These are phyloP conservation scores for Enteromius afrohamiltoni DNA, from an alignment of 2,797 vertebrate species.

Conservation along the genomic window DNA sequence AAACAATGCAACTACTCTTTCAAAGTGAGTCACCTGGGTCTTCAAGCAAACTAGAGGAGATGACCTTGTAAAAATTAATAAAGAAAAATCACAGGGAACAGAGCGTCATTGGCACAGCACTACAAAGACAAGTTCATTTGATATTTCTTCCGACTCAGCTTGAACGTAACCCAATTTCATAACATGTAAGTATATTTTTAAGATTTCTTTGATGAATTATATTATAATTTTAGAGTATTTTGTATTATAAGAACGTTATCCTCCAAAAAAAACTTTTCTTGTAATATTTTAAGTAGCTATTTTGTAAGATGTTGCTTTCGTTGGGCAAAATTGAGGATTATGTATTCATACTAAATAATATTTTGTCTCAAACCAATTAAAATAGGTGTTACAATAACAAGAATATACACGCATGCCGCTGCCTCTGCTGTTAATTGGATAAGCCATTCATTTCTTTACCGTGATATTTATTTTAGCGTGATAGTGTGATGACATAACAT, in stretches of 20 bases:
- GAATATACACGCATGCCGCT: background rate
- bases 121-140: background rate
- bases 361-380: background rate
- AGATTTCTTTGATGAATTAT: background rate
- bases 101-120: background rate
- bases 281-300: background rate
- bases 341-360: background rate
- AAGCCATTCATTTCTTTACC: background rate
- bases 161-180: background rate
- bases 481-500: constrained; percentile 23
- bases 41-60: constrained; percentile 18
- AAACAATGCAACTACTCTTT: constrained; percentile 35
- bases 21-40: constrained; percentile 59
- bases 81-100: background rate
- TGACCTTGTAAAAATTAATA: background rate
- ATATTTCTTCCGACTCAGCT: background rate
- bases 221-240: background rate
- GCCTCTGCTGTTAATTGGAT: background rate
- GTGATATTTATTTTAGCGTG: background rate
- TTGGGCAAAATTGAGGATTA: background rate
- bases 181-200: background rate
- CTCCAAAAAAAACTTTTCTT: background rate
- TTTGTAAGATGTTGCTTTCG: background rate
- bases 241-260: background rate
- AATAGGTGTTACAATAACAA: no score